Conservation (phyloP, 2,113 vertebrate species). For the Channa maculata region DNA sequence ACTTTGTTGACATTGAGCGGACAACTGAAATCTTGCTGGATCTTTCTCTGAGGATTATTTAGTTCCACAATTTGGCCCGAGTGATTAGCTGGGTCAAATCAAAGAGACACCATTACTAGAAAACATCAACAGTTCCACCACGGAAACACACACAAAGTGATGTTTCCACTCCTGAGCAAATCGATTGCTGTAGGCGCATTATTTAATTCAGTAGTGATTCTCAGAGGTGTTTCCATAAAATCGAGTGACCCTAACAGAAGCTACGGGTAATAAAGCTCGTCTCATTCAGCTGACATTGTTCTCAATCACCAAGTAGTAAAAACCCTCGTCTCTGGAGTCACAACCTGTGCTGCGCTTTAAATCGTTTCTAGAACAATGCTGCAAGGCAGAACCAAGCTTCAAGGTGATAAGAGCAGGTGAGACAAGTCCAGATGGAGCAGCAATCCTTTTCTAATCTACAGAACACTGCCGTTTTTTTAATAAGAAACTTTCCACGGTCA, state of each 20-base stretch:
- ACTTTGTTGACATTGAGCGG: conserved; percentile 24
- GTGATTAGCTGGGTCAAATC: conserved; percentile 17
- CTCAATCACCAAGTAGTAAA: not conserved
- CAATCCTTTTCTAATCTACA: not conserved
- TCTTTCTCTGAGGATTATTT: conserved; percentile 1
- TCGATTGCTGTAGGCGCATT: not conserved
- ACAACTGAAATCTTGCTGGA: not conserved
- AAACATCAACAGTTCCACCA: too few species aligned
- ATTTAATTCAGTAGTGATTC: not conserved
- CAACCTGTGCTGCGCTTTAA: not conserved
- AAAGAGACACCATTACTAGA: not conserved
- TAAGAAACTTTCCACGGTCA: not conserved
- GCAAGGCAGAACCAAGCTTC: not conserved
- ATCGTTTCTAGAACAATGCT: not conserved
- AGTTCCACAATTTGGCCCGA: not conserved
- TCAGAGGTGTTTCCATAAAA: not conserved
- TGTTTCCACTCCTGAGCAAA: not conserved
- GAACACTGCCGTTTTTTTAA: not conserved
- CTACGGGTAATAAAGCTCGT: conserved; percentile 7
- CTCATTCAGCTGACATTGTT: not conserved
- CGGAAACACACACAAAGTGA: not conserved
- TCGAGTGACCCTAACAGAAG: not conserved
- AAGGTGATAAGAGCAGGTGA: not conserved
- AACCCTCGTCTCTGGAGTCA: not conserved
- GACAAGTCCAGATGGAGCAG: not conserved